Evolutionary conservation across 1,140 invertebrate genomes (phyloP).

Genomic region (Brachionus paranguensis): DNA sequence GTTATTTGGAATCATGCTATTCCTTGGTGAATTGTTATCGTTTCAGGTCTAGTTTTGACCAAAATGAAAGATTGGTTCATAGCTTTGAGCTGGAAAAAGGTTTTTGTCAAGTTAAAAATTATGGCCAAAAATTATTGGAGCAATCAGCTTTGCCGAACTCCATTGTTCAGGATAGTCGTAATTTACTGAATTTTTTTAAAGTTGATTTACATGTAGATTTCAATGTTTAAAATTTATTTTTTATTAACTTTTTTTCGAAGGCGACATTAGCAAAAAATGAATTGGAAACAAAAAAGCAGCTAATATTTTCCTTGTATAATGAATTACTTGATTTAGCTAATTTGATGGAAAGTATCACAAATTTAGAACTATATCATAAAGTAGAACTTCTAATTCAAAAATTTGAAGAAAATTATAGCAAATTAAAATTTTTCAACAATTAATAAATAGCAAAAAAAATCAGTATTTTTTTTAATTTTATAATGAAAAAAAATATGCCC

Average conservation of each 20-base stretch:
- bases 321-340: background rate
- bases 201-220: background rate
- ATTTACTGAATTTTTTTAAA: background rate
- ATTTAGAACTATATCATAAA: background rate
- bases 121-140: background rate
- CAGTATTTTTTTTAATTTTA: no score
- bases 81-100: constrained; percentile 2
- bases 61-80: background rate
- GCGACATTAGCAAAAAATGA: background rate
- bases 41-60: background rate
- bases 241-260: background rate
- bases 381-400: background rate
- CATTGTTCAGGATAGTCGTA: background rate
- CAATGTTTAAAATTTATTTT: background rate
- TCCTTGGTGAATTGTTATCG: constrained; percentile 11
- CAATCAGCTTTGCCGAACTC: background rate
- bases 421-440: background rate
- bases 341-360: background rate
- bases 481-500: no score
- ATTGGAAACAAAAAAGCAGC: background rate
- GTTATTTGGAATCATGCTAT: constrained; percentile 16
- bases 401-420: background rate
- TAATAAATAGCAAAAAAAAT: background rate
- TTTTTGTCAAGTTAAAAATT: background rate
- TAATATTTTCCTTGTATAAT: background rate